Conservation (phyloP, 2,113 vertebrate genomes). For the Burhinus bistriatus region DNA sequence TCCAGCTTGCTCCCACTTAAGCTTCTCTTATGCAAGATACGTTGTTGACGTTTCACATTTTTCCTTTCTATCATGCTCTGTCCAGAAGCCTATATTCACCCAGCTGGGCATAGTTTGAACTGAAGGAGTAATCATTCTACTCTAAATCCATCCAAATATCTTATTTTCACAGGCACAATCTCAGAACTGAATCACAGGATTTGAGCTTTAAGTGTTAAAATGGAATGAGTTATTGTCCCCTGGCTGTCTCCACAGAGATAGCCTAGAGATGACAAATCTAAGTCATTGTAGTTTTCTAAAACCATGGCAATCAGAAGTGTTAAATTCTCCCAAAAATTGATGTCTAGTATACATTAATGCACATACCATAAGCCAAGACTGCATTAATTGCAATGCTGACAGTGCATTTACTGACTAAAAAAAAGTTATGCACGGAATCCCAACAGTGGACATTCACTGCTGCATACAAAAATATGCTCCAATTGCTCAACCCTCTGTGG, state of each 20-base stretch:
- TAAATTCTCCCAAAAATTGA: not conserved
- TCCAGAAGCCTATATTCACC: not conserved
- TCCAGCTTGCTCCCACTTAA: not conserved
- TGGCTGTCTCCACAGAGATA: not conserved
- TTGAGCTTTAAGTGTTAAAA: not conserved
- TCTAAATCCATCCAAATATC: not conserved
- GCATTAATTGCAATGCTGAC: not conserved
- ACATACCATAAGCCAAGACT: not conserved
- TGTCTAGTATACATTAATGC: not conserved
- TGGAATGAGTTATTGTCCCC: not conserved
- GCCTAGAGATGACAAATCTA: not conserved
- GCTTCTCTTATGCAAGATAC: not conserved
- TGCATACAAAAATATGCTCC: not conserved
- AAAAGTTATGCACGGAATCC: not conserved
- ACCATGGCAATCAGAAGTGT: not conserved
- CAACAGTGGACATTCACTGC: not conserved
- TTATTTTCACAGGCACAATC: not conserved
- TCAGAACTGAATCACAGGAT: not conserved
- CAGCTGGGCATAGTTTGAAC: not conserved
- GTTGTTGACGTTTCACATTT: not conserved
- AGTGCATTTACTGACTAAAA: not conserved
- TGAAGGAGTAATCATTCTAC: not conserved
- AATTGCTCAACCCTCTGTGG: not conserved
- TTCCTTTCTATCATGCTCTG: not conserved
- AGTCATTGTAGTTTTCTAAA: not conserved